A percentile compares a stretch with the other conserved stretches of the same genome.
These are phyloP conservation scores for Orthosia gracilis DNA, from an alignment of 2,888 invertebrate species.

Conservation along the genomic window DNA sequence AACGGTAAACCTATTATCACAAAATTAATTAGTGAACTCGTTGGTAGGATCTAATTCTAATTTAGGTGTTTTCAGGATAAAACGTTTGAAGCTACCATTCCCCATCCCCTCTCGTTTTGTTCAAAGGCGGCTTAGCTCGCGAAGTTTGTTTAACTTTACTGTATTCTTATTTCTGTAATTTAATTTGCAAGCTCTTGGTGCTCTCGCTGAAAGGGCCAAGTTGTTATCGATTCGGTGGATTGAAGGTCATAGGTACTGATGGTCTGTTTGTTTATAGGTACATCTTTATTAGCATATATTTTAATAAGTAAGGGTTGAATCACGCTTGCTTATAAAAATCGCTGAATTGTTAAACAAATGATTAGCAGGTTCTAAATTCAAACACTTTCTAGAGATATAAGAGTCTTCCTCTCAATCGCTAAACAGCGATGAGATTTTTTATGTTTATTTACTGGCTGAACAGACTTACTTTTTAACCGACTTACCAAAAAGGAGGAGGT, in stretches of 20 bases:
- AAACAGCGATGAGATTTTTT: no score
- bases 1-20: conserved; percentile 77
- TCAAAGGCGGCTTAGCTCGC: conserved; percentile 67
- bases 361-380: no score
- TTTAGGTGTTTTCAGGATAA: conserved; percentile 77
- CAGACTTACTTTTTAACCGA: no score
- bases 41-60: conserved; percentile 82
- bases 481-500: no score
- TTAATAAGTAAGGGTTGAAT: no score
- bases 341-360: no score
- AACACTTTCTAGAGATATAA: no score
- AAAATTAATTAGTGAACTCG: conserved; percentile 82
- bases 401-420: no score
- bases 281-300: background rate
- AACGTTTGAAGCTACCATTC: conserved; percentile 67
- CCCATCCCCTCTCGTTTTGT: conserved; percentile 66
- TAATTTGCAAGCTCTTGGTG: conserved; percentile 68
- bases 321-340: no score
- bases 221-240: conserved; percentile 62
- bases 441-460: no score
- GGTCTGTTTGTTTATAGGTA: background rate
- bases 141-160: conserved; percentile 72
- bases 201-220: conserved; percentile 61
- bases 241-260: conserved; percentile 31
- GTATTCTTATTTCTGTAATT: conserved; percentile 74